These are phyloP conservation scores for Agriopis aurantiaria DNA, from an alignment of 2,888 invertebrate species.

Conservation along the genomic window DNA sequence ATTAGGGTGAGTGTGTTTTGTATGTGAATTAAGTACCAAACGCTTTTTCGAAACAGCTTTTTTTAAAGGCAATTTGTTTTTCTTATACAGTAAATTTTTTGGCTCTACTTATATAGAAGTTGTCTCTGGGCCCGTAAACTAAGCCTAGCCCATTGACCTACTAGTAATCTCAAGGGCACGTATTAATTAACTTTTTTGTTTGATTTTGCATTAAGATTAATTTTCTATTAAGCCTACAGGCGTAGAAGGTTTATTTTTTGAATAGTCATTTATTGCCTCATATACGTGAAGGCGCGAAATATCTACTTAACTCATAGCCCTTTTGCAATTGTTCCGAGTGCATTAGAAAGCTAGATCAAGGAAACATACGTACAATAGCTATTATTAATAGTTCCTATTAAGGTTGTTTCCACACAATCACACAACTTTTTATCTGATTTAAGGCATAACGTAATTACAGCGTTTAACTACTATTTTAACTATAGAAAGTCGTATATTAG, in stretches of 20 bases:
- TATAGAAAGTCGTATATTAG: background rate
- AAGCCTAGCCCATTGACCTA: too few relatives aligned
- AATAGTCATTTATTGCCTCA: background rate
- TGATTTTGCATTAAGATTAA: too few relatives aligned
- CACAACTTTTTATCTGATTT: constrained; percentile 25
- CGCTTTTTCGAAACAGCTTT: too few relatives aligned
- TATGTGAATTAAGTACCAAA: too few relatives aligned
- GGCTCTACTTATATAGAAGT: too few relatives aligned
- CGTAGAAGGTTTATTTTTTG: too few relatives aligned
- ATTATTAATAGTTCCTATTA: constrained; percentile 35
- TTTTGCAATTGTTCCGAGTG: constrained; percentile 34
- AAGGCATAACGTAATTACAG: constrained; percentile 3
- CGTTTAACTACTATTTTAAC: background rate
- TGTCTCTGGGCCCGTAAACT: too few relatives aligned
- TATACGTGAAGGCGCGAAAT: background rate
- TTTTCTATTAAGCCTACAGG: too few relatives aligned
- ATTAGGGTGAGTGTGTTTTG: background rate
- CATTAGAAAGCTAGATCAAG: constrained; percentile 34
- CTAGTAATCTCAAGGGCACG: too few relatives aligned
- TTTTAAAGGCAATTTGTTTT: too few relatives aligned
- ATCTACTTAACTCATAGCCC: constrained; percentile 15
- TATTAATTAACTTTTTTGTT: too few relatives aligned
- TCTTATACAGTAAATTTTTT: too few relatives aligned
- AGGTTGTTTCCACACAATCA: constrained; percentile 26
- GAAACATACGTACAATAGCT: constrained; percentile 36